Base-by-base conservation (phyloP, 2,113 vertebrate species). In the Brienomyrus longianalis region DNA sequence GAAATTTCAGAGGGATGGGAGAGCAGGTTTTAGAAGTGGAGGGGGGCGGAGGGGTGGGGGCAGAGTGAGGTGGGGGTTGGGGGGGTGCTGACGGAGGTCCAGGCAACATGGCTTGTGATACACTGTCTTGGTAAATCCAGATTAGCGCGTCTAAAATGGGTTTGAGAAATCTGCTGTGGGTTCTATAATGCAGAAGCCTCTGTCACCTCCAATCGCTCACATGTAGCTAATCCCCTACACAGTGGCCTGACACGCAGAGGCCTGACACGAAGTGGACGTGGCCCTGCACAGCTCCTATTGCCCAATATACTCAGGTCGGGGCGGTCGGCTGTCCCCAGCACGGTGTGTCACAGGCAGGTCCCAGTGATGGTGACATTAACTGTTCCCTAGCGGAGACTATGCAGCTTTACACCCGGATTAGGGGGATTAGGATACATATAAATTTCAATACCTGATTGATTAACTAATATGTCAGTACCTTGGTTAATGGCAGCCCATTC, bases 121-220 rank as follows among this genome's bases (percentile, higher is more conserved):
- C 95, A 94, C 94, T 94, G 93, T 94, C 91, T 93, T 92, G 93
- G 92, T 92, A 95, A 96, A 95, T 95, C 95, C 95, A 95, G 95
- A 91, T 96, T 96, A 96, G 94, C 93, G 94, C 90, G 94, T 95
- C 95, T 95, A 96, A 96, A 95, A 95, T 93, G 94, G 95, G 93
- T 93, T 94, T 89, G 91, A 88, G 39, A 95, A 95, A 96, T 95
- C 95, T 95, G 94, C 94, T 93, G 91, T 92, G 94, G 94, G 94
- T 93, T 93, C 94, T 92, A 93, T 95, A 95, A 96, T 95, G 92
- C 95, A 93, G 91, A 93, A 93, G 89, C 94, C 90, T 93, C 95
- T 96, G 95, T 95, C 95, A 96, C 94, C 94, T 94, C 94, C 95
- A 96, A 96, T 96, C 94, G 95, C 94, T 96, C 94, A 95, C 94